Evolutionary conservation across 2,113 vertebrate genomes (phyloP), one percentile per base, ranked within the genome.

Genomic region (Chionodraco myersi): DNA sequence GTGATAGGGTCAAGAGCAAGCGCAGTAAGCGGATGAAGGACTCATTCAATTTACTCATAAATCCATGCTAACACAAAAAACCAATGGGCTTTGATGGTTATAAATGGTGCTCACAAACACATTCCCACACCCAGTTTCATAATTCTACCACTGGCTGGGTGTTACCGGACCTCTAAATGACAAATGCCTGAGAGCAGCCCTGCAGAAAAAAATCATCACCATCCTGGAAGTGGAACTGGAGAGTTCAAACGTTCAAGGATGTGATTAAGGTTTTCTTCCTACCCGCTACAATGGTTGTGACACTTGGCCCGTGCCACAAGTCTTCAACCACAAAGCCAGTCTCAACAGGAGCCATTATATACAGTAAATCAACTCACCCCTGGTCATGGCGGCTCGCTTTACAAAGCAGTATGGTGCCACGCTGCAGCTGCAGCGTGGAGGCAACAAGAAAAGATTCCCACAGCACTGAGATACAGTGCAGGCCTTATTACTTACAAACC

Each of bases 201-300:
- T 77, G 61, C 70, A 75, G 80, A 86, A 89, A 84, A 30, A 89
- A 83, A 82, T 72, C 76, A 83, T 64, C 81, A 86, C 54, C 85
- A 75, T 72, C 70, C 70, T 72, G 57, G 59, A 81, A 73, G 70
- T 44, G 66, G 80, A 82, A 65, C 64, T 49, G 36, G 53, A 62
- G 73, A 66, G 91, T 91, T 92, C 85, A 92, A 92, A 92, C 67
- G 80, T 91, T 91, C 88, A 94, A 88, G 68, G 86, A 59, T 78
- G 80, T 65, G 67, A 89, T 93, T 90, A 89, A 75, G 81, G 61
- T 18, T 80, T 79, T 76, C 75, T 65, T 79, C 47, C 72, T 58
- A 45, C 73, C 26, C 12, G 44, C 73, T 5, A 45, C 70, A 66
- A 68, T 36, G 72, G 49, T 57, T 86, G 79, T 87, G 86, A 91